Conservation (phyloP, 1,140 invertebrate species). For the Streblospio benedicti region DNA sequence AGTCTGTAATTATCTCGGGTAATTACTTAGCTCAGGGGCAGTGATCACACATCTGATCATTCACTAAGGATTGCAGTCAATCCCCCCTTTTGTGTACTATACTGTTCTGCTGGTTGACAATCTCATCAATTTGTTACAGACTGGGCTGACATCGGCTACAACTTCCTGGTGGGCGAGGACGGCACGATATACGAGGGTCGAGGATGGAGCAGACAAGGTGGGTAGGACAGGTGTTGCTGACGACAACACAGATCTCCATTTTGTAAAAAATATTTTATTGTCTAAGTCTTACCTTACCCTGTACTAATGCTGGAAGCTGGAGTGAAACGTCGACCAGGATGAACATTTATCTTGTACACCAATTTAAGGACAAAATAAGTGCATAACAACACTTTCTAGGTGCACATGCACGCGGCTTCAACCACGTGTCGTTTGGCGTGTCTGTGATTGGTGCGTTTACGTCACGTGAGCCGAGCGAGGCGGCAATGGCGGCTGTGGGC, state of each 20-base stretch:
- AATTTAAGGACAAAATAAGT: too few relatives aligned
- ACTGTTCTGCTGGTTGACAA: too few relatives aligned
- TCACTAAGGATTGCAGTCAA: too few relatives aligned
- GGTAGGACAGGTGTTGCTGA: slow-evolving; percentile 60
- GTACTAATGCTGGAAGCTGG: too few relatives aligned
- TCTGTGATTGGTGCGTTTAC: slow-evolving; percentile 31
- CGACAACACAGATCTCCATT: slow-evolving; percentile 59
- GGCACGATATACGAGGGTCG: slow-evolving; percentile 66
- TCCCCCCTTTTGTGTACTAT: too few relatives aligned
- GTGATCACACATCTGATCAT: too few relatives aligned
- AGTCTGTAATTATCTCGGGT: too few relatives aligned
- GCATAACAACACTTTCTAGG: too few relatives aligned
- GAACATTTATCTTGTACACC: background rate
- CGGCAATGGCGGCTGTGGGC: slow-evolving; percentile 43
- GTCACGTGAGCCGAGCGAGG: slow-evolving; percentile 35
- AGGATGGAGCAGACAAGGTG: slow-evolving; percentile 58
- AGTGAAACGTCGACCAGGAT: background rate
- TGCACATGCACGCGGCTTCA: slow-evolving; percentile 2
- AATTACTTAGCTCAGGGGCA: too few relatives aligned
- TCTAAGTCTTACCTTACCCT: too few relatives aligned
- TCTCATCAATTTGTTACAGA: slow-evolving; percentile 19
- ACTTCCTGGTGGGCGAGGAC: slow-evolving; percentile 69
- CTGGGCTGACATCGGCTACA: slow-evolving; percentile 65
- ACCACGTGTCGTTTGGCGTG: slow-evolving; percentile 16
- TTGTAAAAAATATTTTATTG: too few relatives aligned